A percentile compares a stretch with the other conserved stretches of the same genome.
phyloP scores from a whole-genome alignment of 1,140 invertebrate genomes.

The Drosophila tristis region DNA sequence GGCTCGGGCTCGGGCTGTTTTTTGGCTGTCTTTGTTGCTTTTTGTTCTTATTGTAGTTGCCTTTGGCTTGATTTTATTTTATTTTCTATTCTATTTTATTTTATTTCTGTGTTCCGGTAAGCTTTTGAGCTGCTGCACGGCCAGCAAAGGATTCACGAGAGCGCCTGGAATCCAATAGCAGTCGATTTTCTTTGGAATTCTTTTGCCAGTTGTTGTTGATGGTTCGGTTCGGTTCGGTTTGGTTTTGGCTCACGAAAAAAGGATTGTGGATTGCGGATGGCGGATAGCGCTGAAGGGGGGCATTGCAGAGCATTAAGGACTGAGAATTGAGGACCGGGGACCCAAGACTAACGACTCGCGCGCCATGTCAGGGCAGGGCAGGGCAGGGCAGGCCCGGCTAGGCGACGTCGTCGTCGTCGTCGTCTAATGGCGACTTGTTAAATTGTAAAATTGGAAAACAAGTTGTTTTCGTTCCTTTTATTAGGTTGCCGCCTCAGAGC shows the following conservation, averaged over 20 bases:
- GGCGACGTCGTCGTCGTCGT: conserved; percentile 37
- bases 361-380: no score
- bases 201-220: conserved; percentile 43
- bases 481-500: conserved; percentile 81
- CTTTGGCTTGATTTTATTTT: conserved; percentile 51
- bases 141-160: background rate
- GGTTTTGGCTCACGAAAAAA: conserved; percentile 47
- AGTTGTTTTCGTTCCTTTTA: conserved; percentile 83
- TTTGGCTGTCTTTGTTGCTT: background rate
- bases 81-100: conserved; percentile 25
- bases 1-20: no score
- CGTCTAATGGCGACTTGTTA: conserved; percentile 82
- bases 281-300: conserved; percentile 21
- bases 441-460: conserved; percentile 84
- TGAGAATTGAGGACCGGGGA: conserved; percentile 7
- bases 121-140: conserved; percentile 45
- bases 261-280: conserved; percentile 63
- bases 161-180: conserved; percentile 74
- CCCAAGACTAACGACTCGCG: conserved; percentile 61
- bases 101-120: conserved; percentile 49
- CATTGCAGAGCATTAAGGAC: background rate
- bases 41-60: conserved; percentile 32
- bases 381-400: conserved; percentile 11
- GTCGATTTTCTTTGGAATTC: conserved; percentile 80
- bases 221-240: conserved; percentile 26